Conservation (phyloP, 2,888 invertebrate species). For the Lottia scabra region DNA sequence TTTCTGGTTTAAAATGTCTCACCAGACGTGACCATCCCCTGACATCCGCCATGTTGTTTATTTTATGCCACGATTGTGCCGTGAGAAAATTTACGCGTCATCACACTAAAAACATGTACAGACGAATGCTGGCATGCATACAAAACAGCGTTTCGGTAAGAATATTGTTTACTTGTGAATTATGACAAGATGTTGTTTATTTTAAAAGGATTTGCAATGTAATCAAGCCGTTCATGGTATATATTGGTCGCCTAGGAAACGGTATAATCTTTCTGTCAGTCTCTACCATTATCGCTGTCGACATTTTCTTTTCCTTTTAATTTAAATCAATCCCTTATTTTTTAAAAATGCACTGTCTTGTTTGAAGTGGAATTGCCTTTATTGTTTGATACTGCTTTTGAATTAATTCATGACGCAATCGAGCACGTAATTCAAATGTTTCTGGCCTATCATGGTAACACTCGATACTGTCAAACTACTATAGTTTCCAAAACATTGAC, state of each 20-base stretch:
- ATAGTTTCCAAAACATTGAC: no score
- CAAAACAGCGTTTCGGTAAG: constrained; percentile 53
- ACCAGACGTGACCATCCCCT: constrained; percentile 42
- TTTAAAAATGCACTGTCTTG: background rate
- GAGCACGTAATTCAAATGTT: no score
- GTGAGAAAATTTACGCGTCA: constrained; percentile 44
- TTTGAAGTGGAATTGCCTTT: background rate
- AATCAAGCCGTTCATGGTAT: background rate
- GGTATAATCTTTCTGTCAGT: background rate
- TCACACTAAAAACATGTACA: constrained; percentile 44
- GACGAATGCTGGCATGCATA: constrained; percentile 43
- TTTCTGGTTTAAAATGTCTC: constrained; percentile 46
- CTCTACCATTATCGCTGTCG: background rate
- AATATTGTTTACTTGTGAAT: constrained; percentile 9
- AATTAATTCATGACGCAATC: no score
- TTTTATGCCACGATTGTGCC: constrained; percentile 55
- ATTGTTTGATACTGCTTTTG: no score
- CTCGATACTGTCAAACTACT: no score
- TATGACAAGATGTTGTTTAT: background rate
- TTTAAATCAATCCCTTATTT: background rate
- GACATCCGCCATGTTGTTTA: constrained; percentile 49
- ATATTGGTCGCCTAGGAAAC: background rate
- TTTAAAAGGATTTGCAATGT: background rate
- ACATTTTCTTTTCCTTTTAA: background rate
- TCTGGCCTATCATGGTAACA: no score